Base-by-base conservation (phyloP, 2,113 vertebrate genomes). In the Chascanopsetta lugubris region DNA sequence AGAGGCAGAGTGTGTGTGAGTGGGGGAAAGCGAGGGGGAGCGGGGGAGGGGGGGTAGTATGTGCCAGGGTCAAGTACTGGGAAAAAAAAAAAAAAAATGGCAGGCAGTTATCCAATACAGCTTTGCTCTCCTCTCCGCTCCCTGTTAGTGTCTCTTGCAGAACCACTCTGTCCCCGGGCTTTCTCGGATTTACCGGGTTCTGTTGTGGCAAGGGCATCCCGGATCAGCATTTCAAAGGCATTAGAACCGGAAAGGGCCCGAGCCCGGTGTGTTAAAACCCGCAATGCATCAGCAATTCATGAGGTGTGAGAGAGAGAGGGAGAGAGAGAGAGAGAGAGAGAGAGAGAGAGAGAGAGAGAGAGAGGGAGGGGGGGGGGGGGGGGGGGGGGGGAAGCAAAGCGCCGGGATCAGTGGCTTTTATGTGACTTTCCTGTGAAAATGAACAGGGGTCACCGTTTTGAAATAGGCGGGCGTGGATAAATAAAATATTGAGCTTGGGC, bases 281-380 rank as follows among this genome's bases (percentile, higher is more conserved):
- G 50, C 67, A 56, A 34, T 36, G 56, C 77, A 83, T 85, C 84
- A 83, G 78, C 82, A 84, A 88, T 88, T 87, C 82, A 88, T 77
- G 79, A 83, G 61, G 55, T 61, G 40, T 27, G 17, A 65, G 63
- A 57, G 34, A 5, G 4, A 36, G n/a, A n/a, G n/a, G n/a, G n/a
- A n/a, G n/a, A n/a, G n/a, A n/a, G n/a, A n/a, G n/a, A n/a, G n/a
- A n/a, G n/a, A n/a, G n/a, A n/a, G n/a, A n/a, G n/a, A n/a, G n/a
- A n/a, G n/a, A n/a, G n/a, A n/a, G n/a, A n/a, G n/a, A n/a, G n/a
- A n/a, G n/a, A n/a, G n/a, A n/a, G n/a, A n/a, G n/a, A n/a, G n/a
- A n/a, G n/a, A n/a, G n/a, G n/a, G n/a, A n/a, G n/a, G n/a, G n/a
- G n/a, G n/a, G n/a, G n/a, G n/a, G n/a, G n/a, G n/a, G n/a, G n/a